Evolutionary conservation across 1,140 invertebrate genomes (phyloP).

Genomic region (Ptiloglossa arizonensis): DNA sequence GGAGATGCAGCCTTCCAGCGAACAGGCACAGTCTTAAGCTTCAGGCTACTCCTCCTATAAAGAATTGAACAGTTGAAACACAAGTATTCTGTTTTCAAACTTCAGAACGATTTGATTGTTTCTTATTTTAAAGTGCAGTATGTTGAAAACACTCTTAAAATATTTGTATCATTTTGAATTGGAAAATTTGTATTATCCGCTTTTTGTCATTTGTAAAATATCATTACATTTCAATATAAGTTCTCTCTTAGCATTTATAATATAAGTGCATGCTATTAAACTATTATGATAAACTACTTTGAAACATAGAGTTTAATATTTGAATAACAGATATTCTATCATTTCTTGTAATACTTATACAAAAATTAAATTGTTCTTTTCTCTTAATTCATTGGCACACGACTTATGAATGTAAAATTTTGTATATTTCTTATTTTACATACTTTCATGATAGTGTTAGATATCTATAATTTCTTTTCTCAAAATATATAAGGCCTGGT

Average conservation of each 20-base stretch:
- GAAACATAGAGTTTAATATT: slow-evolving; percentile 37
- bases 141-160: slow-evolving; percentile 22
- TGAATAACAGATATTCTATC: slow-evolving; percentile 25
- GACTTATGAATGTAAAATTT: slow-evolving; percentile 28
- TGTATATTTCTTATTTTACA: slow-evolving; percentile 41
- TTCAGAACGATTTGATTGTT: slow-evolving; percentile 65
- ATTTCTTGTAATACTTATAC: slow-evolving; percentile 12
- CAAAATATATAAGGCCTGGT: slow-evolving; percentile 41
- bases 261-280: slow-evolving; percentile 35
- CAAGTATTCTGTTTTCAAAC: slow-evolving; percentile 68
- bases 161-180: slow-evolving; percentile 25
- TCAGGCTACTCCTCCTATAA: slow-evolving; percentile 76
- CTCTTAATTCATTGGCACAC: slow-evolving; percentile 16
- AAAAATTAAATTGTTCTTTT: slow-evolving; percentile 19
- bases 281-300: slow-evolving; percentile 14
- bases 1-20: slow-evolving; percentile 78
- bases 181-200: slow-evolving; percentile 27
- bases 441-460: slow-evolving; percentile 18
- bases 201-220: slow-evolving; percentile 30
- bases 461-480: slow-evolving; percentile 18
- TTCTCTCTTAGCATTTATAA: slow-evolving; percentile 55
- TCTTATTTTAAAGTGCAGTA: slow-evolving; percentile 40
- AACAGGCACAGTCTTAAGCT: slow-evolving; percentile 80
- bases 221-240: slow-evolving; percentile 40
- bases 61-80: slow-evolving; percentile 60